phyloP scores from a whole-genome alignment of 1,140 invertebrate genomes.

The Leptonema lineaticorne region DNA sequence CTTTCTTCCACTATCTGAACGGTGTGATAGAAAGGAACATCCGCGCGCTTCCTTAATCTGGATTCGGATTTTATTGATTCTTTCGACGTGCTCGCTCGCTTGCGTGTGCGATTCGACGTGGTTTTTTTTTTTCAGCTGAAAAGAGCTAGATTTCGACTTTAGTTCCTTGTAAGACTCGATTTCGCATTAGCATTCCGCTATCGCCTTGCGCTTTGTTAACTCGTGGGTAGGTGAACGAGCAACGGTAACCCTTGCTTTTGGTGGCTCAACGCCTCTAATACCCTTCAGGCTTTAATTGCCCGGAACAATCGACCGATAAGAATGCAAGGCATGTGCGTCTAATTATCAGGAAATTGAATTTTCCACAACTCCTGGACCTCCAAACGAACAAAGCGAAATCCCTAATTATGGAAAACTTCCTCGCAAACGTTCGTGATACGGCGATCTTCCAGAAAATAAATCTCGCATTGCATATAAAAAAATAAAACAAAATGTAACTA shows the following conservation, averaged over 20 bases:
- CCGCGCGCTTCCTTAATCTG: not conserved
- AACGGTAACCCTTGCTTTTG: not conserved
- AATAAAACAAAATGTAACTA: too few relatives aligned
- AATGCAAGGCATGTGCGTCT: conserved; percentile 40
- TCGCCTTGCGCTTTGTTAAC: conserved; percentile 8
- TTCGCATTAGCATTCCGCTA: not conserved
- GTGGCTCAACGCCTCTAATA: not conserved
- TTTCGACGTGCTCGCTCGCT: too few relatives aligned
- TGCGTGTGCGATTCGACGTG: not conserved
- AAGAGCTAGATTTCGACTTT: not conserved
- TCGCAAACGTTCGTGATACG: not conserved
- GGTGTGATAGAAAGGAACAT: not conserved
- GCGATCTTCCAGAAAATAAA: too few relatives aligned
- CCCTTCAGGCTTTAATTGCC: conserved; percentile 37
- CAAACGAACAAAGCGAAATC: conserved; percentile 16
- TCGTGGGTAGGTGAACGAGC: not conserved
- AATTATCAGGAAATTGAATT: conserved; percentile 43
- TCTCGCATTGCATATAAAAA: too few relatives aligned
- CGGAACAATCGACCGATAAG: conserved; percentile 40
- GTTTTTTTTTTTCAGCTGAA: too few relatives aligned
- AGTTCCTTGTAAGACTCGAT: not conserved
- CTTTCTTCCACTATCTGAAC: not conserved
- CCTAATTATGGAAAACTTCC: conserved; percentile 28
- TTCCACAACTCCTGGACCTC: conserved; percentile 4
- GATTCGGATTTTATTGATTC: not conserved